Evolutionary conservation across 2,113 vertebrate species (phyloP).

Genomic region (Serranochromis macrocephalus): DNA sequence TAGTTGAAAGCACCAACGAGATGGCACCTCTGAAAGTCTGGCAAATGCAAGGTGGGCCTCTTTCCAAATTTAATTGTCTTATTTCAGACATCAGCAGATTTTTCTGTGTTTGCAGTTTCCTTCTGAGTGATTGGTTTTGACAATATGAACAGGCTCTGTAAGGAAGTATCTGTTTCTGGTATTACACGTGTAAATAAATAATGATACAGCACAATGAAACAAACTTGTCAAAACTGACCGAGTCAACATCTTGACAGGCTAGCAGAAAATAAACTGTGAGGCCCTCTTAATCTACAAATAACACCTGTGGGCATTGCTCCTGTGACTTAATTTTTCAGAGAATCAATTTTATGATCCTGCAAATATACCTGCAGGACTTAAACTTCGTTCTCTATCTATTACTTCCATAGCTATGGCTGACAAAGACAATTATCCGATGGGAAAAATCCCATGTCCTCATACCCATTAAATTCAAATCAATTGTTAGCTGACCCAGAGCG

Average conservation of each 20-base stretch:
- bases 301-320: not conserved
- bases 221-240: not conserved
- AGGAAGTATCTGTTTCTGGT: not conserved
- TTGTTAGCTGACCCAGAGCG: not conserved
- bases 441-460: not conserved
- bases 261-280: not conserved
- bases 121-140: not conserved
- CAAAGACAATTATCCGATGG: not conserved
- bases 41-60: conserved; percentile 88
- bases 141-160: not conserved
- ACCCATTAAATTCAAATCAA: not conserved
- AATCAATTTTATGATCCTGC: conserved; percentile 16
- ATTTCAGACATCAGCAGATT: not conserved
- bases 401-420: not conserved
- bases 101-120: not conserved
- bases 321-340: conserved; percentile 8
- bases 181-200: not conserved
- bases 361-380: not conserved
- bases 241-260: not conserved
- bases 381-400: not conserved
- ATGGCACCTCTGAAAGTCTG: conserved; percentile 98
- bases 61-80: not conserved
- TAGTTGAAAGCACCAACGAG: conserved; percentile 97
- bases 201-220: not conserved
- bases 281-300: not conserved